phyloP scores from a whole-genome alignment of 2,888 invertebrate genomes.

The Synanthedon andrenaeformis region DNA sequence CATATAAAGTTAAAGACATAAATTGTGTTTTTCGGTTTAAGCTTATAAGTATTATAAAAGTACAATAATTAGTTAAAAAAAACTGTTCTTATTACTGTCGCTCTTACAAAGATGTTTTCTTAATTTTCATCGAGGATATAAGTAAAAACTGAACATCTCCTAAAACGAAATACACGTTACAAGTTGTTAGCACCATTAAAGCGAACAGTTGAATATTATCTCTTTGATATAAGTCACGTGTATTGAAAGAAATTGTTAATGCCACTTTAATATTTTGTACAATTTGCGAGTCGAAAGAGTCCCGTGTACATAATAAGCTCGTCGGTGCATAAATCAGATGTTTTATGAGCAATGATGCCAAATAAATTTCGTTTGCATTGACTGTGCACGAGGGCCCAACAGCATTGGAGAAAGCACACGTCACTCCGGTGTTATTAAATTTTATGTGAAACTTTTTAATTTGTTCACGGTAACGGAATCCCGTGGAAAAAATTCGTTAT shows the following conservation, averaged over 20 bases:
- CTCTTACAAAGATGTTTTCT: no score
- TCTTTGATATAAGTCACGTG: background rate
- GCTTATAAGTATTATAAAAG: no score
- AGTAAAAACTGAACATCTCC: no score
- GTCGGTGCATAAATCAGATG: constrained; percentile 42
- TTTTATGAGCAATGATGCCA: constrained; percentile 45
- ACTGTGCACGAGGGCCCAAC: constrained; percentile 10
- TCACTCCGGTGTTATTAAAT: constrained; percentile 7
- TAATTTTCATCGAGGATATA: no score
- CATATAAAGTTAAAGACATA: no score
- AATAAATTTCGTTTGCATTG: constrained; percentile 39
- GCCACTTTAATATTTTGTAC: constrained; percentile 53
- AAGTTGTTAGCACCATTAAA: background rate
- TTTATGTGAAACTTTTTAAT: constrained; percentile 16
- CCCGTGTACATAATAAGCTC: constrained; percentile 40
- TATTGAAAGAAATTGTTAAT: constrained; percentile 24
- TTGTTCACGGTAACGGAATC: constrained; percentile 13
- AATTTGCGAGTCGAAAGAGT: constrained; percentile 33
- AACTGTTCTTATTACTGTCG: no score
- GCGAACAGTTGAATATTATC: background rate
- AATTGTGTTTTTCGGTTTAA: no score
- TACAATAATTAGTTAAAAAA: no score
- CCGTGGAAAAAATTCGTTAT: background rate
- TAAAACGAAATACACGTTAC: no score
- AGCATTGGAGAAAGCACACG: constrained; percentile 22